phyloP scores from a whole-genome alignment of 2,113 vertebrate species.

The Typhlomys cinereus region DNA sequence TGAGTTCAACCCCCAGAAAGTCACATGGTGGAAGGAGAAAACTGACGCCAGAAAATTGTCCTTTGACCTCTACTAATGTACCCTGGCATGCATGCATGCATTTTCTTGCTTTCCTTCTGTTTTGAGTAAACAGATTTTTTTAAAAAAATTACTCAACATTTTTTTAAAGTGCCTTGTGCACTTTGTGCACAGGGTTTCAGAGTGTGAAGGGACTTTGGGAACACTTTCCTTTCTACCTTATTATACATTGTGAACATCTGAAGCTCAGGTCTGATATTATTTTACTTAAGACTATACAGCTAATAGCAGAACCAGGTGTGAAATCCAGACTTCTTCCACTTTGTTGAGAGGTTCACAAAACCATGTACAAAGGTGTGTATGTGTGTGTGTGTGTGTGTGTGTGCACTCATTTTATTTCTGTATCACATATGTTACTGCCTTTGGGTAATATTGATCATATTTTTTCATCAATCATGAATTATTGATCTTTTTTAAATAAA shows the following conservation, averaged over 20 bases:
- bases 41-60: too few species aligned
- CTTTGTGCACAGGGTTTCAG: background rate
- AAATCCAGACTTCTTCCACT: slow-evolving; percentile 9
- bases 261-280: background rate
- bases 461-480: slow-evolving; percentile 18
- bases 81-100: too few species aligned
- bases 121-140: too few species aligned
- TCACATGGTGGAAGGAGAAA: too few species aligned
- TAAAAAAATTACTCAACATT: too few species aligned
- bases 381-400: background rate
- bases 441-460: slow-evolving; percentile 30
- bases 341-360: slow-evolving; percentile 15
- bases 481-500: slow-evolving; percentile 48
- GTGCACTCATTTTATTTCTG: background rate
- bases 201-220: slow-evolving; percentile 23
- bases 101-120: too few species aligned
- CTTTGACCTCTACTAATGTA: too few species aligned
- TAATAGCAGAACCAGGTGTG: background rate
- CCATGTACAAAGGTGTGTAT: background rate
- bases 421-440: background rate
- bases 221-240: background rate
- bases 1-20: too few species aligned
- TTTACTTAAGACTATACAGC: background rate
- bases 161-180: too few species aligned
- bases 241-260: background rate